These are phyloP conservation scores for Danio kyathit DNA, from an alignment of 2,797 vertebrate genomes.

Conservation along the genomic window DNA sequence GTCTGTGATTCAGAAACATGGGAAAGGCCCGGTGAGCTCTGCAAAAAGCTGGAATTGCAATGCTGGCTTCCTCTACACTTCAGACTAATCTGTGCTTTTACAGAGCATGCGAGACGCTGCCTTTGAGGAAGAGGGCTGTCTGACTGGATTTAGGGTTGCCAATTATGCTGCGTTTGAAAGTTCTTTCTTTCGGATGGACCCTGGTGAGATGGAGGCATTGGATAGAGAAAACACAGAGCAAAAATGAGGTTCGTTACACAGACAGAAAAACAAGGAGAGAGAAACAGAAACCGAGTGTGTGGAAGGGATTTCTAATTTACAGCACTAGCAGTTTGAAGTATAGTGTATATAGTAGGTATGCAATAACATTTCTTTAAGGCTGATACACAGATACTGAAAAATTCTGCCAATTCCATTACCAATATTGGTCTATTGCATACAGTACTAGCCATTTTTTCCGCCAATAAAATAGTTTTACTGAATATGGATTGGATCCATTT, in stretches of 20 bases:
- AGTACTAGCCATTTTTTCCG: too few relatives aligned
- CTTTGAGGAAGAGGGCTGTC: constrained; percentile 30
- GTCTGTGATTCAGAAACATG: constrained; percentile 3
- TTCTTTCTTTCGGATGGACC: constrained; percentile 17
- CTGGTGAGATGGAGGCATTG: constrained; percentile 5
- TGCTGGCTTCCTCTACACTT: constrained; percentile 35
- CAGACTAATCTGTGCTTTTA: constrained; percentile 38
- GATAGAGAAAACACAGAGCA: constrained; percentile 1
- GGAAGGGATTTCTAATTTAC: background rate
- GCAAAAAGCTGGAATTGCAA: constrained; percentile 16
- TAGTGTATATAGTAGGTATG: too few relatives aligned
- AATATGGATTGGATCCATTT: too few relatives aligned
- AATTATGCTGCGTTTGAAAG: constrained; percentile 11
- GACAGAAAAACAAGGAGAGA: constrained; percentile 5
- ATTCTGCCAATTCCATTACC: too few relatives aligned
- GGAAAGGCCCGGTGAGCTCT: constrained; percentile 8
- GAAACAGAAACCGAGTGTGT: constrained; percentile 5
- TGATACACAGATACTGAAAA: too few relatives aligned
- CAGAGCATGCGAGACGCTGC: constrained; percentile 18
- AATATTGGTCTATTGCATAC: too few relatives aligned
- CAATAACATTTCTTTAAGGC: too few relatives aligned
- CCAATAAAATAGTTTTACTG: too few relatives aligned
- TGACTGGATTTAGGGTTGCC: constrained; percentile 35
- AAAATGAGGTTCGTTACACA: constrained; percentile 28
- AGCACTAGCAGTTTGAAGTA: background rate